Evolutionary conservation across 2,797 vertebrate species (phyloP).

Genomic region (Euphonia xanthogaster): DNA sequence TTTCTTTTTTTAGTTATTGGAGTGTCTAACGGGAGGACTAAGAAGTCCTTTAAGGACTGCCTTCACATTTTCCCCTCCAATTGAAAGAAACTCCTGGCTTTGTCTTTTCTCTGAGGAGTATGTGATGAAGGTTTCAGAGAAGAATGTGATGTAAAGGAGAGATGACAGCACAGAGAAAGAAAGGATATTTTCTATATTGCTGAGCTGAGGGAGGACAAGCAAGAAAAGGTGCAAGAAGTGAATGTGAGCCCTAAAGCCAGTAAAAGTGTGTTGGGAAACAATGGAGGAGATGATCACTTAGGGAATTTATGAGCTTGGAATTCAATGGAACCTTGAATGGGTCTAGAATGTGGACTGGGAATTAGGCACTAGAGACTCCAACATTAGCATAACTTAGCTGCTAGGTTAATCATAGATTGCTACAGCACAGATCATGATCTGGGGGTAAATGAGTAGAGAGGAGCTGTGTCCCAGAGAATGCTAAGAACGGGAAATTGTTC

Average conservation of each 20-base stretch:
- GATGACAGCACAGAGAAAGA: background rate
- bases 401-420: background rate
- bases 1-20: background rate
- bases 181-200: background rate
- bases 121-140: background rate
- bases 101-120: background rate
- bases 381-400: background rate
- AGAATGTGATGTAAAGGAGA: background rate
- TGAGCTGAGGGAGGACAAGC: background rate
- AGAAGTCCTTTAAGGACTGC: background rate
- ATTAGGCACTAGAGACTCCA: background rate
- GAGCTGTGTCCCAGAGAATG: background rate
- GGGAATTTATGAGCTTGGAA: background rate
- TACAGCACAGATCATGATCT: background rate
- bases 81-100: background rate
- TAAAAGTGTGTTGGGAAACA: background rate
- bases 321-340: background rate
- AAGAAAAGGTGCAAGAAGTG: background rate
- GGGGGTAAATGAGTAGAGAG: background rate
- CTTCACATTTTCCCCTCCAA: background rate
- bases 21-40: background rate
- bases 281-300: background rate
- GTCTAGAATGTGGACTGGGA: background rate
- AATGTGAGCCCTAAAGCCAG: background rate
- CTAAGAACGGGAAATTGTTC: background rate